Base-by-base conservation (phyloP, 2,797 vertebrate species). In the Acanthornis magna region DNA sequence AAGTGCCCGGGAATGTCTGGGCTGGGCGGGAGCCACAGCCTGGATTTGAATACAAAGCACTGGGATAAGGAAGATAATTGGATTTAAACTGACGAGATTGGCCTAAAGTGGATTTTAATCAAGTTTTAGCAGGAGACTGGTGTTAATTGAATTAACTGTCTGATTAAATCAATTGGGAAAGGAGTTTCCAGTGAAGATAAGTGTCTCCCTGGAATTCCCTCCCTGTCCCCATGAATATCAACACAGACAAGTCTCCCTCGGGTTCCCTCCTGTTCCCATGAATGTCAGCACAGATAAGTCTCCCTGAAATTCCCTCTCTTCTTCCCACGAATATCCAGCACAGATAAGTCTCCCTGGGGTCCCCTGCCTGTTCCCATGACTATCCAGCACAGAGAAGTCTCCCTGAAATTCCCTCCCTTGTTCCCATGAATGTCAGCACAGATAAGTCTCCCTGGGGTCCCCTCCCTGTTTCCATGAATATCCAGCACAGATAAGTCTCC, bases 1-100 rank as follows among this genome's bases (percentile, higher is more conserved):
- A 8, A 0, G 2, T 10, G 11, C 32, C 26, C 1, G 0, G 9
- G 23, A 8, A 27, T 3, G 8, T 3, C 47, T 29, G 68, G 30
- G 62, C 63, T 79, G 71, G 14, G 34, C 22, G 36, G 79, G 32
- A 32, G 45, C 38, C 25, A 4, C 45, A 67, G 32, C 32, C 34
- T 14, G 40, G 74, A 20, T 84, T 45, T 67, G 42, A 27, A 45
- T 19, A 11, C 34, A 60, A 65, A 78, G 34, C 51, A 2, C 36
- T 7, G 6, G 40, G 15, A 9, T 40, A n/a, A 26, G 48, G 57
- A 27, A 45, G 10, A 10, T 34, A 65, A 93, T 78, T n/a, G 53
- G 58, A 89, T 94, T 78, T 61, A 18, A 38, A 32, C 25, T 32
- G 4, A 48, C 13, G 50, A 48, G 18, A 75, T 29, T 13, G 0